These are phyloP conservation scores for Plectropomus leopardus DNA, from an alignment of 2,113 vertebrate genomes.

Conservation along the genomic window DNA sequence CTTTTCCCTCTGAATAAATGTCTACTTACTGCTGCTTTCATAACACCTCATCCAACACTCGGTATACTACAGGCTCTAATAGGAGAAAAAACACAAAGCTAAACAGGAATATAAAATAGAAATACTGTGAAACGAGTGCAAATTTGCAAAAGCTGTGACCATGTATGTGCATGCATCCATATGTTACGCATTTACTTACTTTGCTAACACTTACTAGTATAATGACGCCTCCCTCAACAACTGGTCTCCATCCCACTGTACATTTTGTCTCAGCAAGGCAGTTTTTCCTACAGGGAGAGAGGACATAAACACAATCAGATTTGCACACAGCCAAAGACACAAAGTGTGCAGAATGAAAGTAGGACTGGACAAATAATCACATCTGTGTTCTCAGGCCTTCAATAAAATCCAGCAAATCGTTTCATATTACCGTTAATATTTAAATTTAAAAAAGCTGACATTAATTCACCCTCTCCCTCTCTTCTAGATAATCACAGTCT, in stretches of 20 bases:
- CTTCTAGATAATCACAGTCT: not conserved
- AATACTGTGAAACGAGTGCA: too few species aligned
- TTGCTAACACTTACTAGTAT: too few species aligned
- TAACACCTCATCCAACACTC: constrained; percentile 13
- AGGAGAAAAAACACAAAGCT: not conserved
- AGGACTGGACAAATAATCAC: not conserved
- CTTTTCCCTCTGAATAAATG: not conserved
- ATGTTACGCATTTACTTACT: too few species aligned
- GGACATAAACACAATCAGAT: not conserved
- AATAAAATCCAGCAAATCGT: not conserved
- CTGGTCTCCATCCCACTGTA: too few species aligned
- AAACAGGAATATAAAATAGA: too few species aligned
- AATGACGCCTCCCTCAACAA: too few species aligned
- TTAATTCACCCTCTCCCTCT: not conserved
- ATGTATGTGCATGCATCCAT: too few species aligned
- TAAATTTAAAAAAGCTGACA: not conserved
- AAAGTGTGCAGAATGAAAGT: not conserved
- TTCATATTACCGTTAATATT: not conserved
- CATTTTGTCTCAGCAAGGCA: too few species aligned
- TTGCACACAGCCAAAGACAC: not conserved
- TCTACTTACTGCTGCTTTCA: constrained; percentile 20
- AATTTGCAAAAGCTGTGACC: too few species aligned
- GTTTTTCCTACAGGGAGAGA: too few species aligned
- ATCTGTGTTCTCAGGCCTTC: not conserved
- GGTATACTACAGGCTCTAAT: not conserved